Base-by-base conservation (phyloP, 2,797 vertebrate species). In the Jordanella pulchra region DNA sequence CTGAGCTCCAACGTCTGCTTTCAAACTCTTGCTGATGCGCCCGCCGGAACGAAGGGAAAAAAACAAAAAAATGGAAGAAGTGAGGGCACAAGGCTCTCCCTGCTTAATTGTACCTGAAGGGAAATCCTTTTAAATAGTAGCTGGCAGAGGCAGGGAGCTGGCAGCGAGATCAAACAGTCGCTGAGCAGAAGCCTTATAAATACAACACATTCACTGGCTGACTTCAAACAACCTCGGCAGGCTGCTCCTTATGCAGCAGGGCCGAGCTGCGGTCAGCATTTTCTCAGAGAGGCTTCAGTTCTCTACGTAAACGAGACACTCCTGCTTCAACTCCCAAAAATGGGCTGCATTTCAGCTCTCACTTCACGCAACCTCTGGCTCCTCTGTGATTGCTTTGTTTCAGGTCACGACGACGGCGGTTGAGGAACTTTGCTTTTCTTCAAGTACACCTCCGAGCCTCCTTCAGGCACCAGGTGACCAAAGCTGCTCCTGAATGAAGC, bases 401-500 rank as follows among this genome's bases (percentile, higher is more conserved):
- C 4, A 69, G 23, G 77, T 84, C 78, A 85, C 71, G 77, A 89
- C 48, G 88, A 61, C 15, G 85, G 55, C 63, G 85, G 78, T 82
- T 89, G 89, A 0, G 89, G 88, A 78, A 84, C 85, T 90, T 91
- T 89, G 0, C 82, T 86, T 85, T 82, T 94, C 89, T 94, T 97
- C 89, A 97, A 89, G 18, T 96, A 97, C 83, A 96, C 92, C 69
- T 94, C 90, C 0, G 94, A 92, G 0, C 91, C 91, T 70, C 90
- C 90, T 83, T 96, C 95, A 58, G 95, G 93, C 86, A 96, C 91
- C 85, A 97, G 91, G 80, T 94, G 93, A 81, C 91, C 89, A 77
- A 93, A 93, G 83, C 93, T 89, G 86, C 93, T 95, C 83, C 90
- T 94, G 90, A 97, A 97, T 0, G 88, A 94, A 80, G 94, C 95